phyloP scores from a whole-genome alignment of 92 coral and sea anemone genomes.

The Umimayanthus chanpuru region DNA sequence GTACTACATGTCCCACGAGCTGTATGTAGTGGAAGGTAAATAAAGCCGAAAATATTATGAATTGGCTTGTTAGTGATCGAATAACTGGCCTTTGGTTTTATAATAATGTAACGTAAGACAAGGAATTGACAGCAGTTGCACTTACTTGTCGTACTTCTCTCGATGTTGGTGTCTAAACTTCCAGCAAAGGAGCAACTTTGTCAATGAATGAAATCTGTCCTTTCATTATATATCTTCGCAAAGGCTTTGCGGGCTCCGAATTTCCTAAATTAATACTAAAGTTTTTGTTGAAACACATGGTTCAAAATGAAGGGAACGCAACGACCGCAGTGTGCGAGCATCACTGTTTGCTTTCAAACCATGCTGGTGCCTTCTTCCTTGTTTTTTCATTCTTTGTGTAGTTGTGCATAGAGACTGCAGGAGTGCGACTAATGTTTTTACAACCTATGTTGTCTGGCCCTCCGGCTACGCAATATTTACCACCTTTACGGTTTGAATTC shows the following conservation, averaged over 20 bases:
- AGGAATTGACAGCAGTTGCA: background rate
- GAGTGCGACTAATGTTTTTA: conserved; percentile 53
- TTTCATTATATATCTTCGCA: no score
- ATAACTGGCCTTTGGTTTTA: background rate
- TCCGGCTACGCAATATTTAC: conserved; percentile 71
- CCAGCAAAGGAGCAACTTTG: no score
- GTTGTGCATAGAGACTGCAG: conserved; percentile 63
- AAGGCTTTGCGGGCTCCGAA: no score
- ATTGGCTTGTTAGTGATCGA: no score
- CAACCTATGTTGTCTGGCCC: no score
- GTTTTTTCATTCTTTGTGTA: conserved; percentile 53
- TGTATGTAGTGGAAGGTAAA: no score
- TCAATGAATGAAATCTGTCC: no score
- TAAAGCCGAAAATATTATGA: no score
- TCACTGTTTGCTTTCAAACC: conserved; percentile 51
- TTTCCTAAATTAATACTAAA: no score
- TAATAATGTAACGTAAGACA: background rate
- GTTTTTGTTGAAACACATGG: no score
- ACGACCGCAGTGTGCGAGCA: conserved; percentile 46
- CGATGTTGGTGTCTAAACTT: no score
- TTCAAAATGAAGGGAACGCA: conserved; percentile 60
- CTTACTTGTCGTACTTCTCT: no score
- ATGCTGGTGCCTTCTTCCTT: conserved; percentile 47
- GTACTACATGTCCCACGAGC: background rate
- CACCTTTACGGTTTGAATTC: conserved; percentile 31